Conservation (phyloP, 2,113 vertebrate species). For the Crocuta crocuta region DNA sequence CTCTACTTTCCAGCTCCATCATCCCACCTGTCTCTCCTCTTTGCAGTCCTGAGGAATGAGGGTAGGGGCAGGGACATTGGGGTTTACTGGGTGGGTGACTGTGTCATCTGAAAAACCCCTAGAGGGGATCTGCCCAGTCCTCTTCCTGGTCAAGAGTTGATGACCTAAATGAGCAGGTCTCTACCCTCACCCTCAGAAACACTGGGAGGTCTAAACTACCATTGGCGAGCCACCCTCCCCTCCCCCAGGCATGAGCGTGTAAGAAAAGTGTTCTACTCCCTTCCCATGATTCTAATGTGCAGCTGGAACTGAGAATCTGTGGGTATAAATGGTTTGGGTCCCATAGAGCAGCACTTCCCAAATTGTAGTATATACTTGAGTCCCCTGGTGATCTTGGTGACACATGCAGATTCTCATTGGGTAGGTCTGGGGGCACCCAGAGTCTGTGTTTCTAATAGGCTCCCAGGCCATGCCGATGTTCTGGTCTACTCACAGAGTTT, state of each 20-base stretch:
- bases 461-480: neutral
- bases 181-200: neutral
- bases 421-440: too few species aligned
- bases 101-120: neutral
- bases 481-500: neutral
- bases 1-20: neutral
- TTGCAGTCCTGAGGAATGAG: neutral
- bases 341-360: fast-evolving
- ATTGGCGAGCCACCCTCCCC: too few species aligned
- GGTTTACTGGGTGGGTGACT: neutral
- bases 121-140: neutral
- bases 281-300: neutral
- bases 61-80: fast-evolving
- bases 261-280: neutral
- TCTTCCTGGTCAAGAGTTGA: neutral
- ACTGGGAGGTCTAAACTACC: neutral
- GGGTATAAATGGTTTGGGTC: neutral
- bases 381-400: neutral
- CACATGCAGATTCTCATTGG: neutral
- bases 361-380: fast-evolving
- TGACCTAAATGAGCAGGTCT: neutral
- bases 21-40: neutral
- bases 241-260: neutral
- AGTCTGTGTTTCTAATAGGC: neutral
- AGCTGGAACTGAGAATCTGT: neutral